Evolutionary conservation across 2,888 invertebrate genomes (phyloP), one percentile per base, ranked within the genome.

Genomic region (Diarsia brunnea): DNA sequence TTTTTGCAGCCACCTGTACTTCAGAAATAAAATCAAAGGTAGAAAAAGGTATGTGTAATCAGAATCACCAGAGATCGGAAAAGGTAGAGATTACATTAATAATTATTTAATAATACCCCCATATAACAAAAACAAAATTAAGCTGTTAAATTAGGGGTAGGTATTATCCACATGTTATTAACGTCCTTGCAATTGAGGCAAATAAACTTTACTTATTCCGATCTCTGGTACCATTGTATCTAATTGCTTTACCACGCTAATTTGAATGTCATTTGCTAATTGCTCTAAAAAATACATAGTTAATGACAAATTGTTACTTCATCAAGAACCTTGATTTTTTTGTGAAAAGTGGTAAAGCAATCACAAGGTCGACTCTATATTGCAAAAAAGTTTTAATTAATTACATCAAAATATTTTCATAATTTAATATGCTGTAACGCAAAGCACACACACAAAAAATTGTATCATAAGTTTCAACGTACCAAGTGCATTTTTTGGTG

Each of bases 401-500:
- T 43, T 16, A 70, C 8, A 43, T 38, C 7, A 5, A 71, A 65
- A 64, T 55, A 38, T 49, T 76, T 24, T 16, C 21, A 14, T 19
- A 58, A 58, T 53, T 31, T 24, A 66, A 8, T 14, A 71, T 11
- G 10, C 71, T 78, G 73, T 51, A 78, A 73, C 24, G 77, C 63
- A 80, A 78, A 85, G 76, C 73, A 84, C 64, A 82, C 71, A 85
- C 65, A 82, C 69, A 85, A 73, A 84, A 63, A 82, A 83, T 71
- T 84, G 43, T 81, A 78, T 78, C 65, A 73, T 77, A 90, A 87
- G 86, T 84, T 78, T 82, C 43, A 90, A 95, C 96, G 90, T 96
- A 96, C 96, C 96, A 90, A 94, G 91, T 90, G 94, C 89, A 91
- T 91, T 92, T 94, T 95, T 96, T 92, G 92, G 95, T 90, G 94